These are phyloP conservation scores for Holothuria scabra DNA, from an alignment of 53 echinoderm and acorn worm genomes.

Conservation along the genomic window DNA sequence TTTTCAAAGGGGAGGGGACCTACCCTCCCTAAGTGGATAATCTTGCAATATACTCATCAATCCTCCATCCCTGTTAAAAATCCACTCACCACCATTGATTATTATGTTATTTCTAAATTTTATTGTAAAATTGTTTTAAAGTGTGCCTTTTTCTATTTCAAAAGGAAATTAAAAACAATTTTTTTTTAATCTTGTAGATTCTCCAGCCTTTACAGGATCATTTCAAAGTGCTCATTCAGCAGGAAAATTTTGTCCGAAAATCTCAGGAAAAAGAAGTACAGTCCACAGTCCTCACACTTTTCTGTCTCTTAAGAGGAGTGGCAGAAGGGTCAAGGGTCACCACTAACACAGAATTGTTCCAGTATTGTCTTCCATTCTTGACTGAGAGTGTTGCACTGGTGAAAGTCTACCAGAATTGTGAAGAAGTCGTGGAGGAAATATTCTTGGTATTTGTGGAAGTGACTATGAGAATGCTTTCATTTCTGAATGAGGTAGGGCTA, in stretches of 20 bases:
- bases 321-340: constrained; percentile 83
- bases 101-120: too few species aligned
- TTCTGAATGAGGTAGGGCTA: constrained; percentile 75
- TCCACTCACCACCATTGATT: too few species aligned
- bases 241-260: constrained; percentile 76
- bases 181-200: constrained; percentile 62
- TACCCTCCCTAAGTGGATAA: too few species aligned
- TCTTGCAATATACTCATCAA: too few species aligned
- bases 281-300: constrained; percentile 64
- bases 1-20: too few species aligned
- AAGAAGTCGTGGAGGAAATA: constrained; percentile 78
- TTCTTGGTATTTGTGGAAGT: constrained; percentile 87
- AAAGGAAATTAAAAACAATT: too few species aligned
- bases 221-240: constrained; percentile 78
- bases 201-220: constrained; percentile 88
- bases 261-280: constrained; percentile 73
- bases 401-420: constrained; percentile 80
- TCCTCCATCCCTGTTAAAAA: too few species aligned
- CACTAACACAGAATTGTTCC: constrained; percentile 68
- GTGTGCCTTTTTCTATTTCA: too few species aligned
- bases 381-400: constrained; percentile 81
- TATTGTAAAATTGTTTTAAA: too few species aligned
- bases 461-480: constrained; percentile 80
- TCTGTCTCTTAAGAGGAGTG: constrained; percentile 79
- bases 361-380: constrained; percentile 82